A percentile compares a stretch with the other conserved stretches of the same genome.
These are phyloP conservation scores for Enoplosus armatus DNA, from an alignment of 2,797 vertebrate genomes.

Conservation along the genomic window DNA sequence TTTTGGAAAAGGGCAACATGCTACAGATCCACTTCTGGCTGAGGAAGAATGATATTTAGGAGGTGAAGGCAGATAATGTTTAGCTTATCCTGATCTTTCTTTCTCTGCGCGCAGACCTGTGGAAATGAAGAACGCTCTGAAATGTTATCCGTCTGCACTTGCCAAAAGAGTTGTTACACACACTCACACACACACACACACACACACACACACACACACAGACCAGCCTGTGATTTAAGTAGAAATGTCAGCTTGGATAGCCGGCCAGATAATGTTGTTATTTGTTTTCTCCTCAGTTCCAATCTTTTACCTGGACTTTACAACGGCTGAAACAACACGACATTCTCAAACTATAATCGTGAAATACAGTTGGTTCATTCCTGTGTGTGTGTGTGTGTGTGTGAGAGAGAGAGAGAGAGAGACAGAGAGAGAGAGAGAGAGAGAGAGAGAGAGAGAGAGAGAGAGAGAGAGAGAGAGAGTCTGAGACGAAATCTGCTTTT, in stretches of 20 bases:
- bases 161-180: conserved; percentile 32
- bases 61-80: conserved; percentile 65
- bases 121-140: conserved; percentile 53
- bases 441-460: too few relatives aligned
- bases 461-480: background rate
- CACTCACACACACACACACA: background rate
- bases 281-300: conserved; percentile 20
- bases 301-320: conserved; percentile 21
- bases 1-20: conserved; percentile 51
- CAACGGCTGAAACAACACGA: background rate
- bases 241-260: conserved; percentile 41
- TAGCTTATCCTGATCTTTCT: conserved; percentile 50
- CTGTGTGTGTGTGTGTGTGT: background rate
- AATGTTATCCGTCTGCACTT: conserved; percentile 50
- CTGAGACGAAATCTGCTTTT: background rate
- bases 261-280: conserved; percentile 24
- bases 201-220: background rate
- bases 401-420: background rate
- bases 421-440: too few relatives aligned
- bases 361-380: background rate
- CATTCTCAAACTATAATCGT: conserved; percentile 19
- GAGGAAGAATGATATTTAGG: conserved; percentile 60
- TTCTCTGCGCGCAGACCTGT: conserved; percentile 11
- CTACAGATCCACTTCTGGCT: conserved; percentile 42
- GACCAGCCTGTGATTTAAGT: conserved; percentile 10